These are phyloP conservation scores for Neolamprologus devosi DNA, from an alignment of 2,113 vertebrate genomes.

Conservation along the genomic window DNA sequence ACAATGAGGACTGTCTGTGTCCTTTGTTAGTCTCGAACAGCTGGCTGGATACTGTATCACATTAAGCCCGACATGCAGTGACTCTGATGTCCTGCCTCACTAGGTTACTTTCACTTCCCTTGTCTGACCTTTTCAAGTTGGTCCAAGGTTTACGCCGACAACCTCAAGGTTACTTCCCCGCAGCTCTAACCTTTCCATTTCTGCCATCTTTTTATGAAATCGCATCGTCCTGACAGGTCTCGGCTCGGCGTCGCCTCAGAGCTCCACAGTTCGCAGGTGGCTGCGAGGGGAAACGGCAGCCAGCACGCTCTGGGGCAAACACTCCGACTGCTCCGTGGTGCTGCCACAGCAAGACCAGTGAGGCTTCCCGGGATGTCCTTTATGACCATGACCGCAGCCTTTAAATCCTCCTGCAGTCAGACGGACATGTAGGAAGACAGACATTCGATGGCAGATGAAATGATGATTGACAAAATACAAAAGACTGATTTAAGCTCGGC, in stretches of 20 bases:
- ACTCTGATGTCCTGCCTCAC: background rate
- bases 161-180: background rate
- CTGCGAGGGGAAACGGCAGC: slow-evolving; percentile 39
- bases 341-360: slow-evolving; percentile 94
- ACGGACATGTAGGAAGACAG: background rate
- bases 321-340: slow-evolving; percentile 76
- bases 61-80: background rate
- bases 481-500: background rate
- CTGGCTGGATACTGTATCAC: background rate
- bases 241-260: slow-evolving; percentile 59
- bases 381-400: slow-evolving; percentile 90
- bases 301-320: slow-evolving; percentile 53
- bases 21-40: background rate
- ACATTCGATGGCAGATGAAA: background rate
- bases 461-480: background rate
- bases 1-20: background rate
- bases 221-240: background rate
- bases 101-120: background rate
- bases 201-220: background rate
- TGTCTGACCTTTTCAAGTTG: background rate
- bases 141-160: background rate
- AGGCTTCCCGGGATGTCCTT: slow-evolving; percentile 83
- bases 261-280: slow-evolving; percentile 77
- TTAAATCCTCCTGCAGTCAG: slow-evolving; percentile 82
- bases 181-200: background rate